Evolutionary conservation across 2,888 invertebrate species (phyloP).

Genomic region (Nasonovia ribisnigri): DNA sequence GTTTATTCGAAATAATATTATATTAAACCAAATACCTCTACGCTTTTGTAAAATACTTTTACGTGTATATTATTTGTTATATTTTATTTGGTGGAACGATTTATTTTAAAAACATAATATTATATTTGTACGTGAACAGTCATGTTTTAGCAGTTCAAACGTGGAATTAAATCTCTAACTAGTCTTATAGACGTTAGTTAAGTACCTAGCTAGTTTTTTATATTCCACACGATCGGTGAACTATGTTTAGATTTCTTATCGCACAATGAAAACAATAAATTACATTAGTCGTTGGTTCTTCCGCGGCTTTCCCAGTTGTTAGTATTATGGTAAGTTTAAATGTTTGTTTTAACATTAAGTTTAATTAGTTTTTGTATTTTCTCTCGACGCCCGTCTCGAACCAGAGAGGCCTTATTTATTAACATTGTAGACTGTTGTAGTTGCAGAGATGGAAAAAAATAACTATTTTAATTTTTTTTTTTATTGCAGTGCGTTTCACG

Average conservation of each 20-base stretch:
- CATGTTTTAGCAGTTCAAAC: neutral
- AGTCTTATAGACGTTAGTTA: neutral
- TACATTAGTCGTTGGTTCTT: constrained; percentile 34
- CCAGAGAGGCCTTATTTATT: constrained; percentile 42
- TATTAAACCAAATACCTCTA: no score
- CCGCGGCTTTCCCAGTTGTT: constrained; percentile 35
- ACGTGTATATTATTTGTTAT: neutral
- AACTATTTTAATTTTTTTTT: constrained; percentile 20
- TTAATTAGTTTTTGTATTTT: constrained; percentile 62
- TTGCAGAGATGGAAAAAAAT: neutral
- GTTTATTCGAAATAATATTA: neutral
- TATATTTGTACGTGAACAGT: neutral
- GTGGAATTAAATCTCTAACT: neutral
- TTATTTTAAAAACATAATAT: neutral
- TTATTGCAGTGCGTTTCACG: neutral
- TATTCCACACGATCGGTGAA: constrained; percentile 1
- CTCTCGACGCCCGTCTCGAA: constrained; percentile 44
- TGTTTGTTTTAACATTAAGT: constrained; percentile 60
- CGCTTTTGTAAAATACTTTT: neutral
- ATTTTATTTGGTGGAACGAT: neutral
- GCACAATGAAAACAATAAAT: constrained; percentile 43
- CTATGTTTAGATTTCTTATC: constrained; percentile 56
- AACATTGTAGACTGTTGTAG: neutral
- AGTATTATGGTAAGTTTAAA: constrained; percentile 57
- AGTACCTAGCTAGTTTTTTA: neutral